These are phyloP conservation scores for Chitala chitala DNA, from an alignment of 2,113 vertebrate genomes.

Conservation along the genomic window DNA sequence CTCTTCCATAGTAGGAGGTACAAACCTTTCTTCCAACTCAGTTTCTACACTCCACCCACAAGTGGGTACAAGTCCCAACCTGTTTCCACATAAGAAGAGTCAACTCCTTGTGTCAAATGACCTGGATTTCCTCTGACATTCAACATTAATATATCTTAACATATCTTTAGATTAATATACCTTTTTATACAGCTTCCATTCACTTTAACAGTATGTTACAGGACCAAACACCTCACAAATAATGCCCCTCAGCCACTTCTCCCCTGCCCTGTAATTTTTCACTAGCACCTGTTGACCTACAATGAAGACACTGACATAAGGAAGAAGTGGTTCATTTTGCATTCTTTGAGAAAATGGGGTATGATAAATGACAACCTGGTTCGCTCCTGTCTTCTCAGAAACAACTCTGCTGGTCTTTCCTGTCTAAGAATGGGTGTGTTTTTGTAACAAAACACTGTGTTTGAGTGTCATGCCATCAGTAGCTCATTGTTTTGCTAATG, in stretches of 20 bases:
- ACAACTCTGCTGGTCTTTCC: background rate
- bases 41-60: too few species aligned
- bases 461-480: background rate
- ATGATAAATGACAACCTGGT: background rate
- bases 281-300: constrained; percentile 18
- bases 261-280: constrained; percentile 30
- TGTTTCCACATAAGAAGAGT: too few species aligned
- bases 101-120: too few species aligned
- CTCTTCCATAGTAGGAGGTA: too few species aligned
- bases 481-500: background rate
- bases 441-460: background rate
- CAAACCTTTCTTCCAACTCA: too few species aligned
- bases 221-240: constrained; percentile 22
- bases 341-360: background rate
- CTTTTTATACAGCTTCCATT: constrained; percentile 26
- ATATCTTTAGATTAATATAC: constrained; percentile 26
- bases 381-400: background rate
- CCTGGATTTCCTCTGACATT: too few species aligned
- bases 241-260: constrained; percentile 4
- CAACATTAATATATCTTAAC: too few species aligned
- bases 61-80: too few species aligned
- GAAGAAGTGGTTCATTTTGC: background rate
- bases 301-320: background rate
- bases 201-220: constrained; percentile 21
- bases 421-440: background rate